phyloP scores from a whole-genome alignment of 2,113 vertebrate genomes.

The Trematomus loennbergii region DNA sequence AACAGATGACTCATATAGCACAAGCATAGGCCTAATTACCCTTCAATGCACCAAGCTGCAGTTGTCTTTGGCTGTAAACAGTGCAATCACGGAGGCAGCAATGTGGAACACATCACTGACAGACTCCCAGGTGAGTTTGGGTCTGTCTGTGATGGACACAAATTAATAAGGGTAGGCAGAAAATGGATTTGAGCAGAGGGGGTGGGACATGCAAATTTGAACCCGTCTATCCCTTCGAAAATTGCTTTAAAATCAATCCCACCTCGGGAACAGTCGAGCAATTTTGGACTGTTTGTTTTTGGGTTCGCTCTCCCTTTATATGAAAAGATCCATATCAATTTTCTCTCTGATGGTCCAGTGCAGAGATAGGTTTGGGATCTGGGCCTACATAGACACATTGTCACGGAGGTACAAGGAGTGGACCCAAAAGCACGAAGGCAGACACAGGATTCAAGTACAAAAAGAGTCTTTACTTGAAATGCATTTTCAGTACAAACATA shows the following conservation, averaged over 20 bases:
- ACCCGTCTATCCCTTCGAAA: constrained; percentile 16
- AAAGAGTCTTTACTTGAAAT: too few relatives aligned
- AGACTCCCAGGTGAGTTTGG: constrained; percentile 72
- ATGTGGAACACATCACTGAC: constrained; percentile 68
- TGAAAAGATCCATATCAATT: constrained; percentile 29
- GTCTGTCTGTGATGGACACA: constrained; percentile 61
- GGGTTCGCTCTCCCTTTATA: constrained; percentile 21
- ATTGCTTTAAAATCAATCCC: constrained; percentile 40
- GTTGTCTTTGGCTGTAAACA: constrained; percentile 77
- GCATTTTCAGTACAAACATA: too few relatives aligned
- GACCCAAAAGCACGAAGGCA: too few relatives aligned
- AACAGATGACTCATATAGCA: constrained; percentile 52
- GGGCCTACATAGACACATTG: background rate
- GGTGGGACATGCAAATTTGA: constrained; percentile 46
- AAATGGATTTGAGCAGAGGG: constrained; percentile 45
- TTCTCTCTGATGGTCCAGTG: constrained; percentile 12
- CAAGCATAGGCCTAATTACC: constrained; percentile 65
- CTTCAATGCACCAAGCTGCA: constrained; percentile 61
- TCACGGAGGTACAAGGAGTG: too few relatives aligned
- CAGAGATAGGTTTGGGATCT: background rate
- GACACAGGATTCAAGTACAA: too few relatives aligned
- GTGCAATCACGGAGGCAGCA: constrained; percentile 73
- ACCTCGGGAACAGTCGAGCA: constrained; percentile 15
- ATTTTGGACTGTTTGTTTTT: constrained; percentile 39
- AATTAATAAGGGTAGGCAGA: constrained; percentile 53